These are phyloP conservation scores for Macrostomum lignano DNA, from an alignment of 1,140 invertebrate genomes.

Conservation along the genomic window DNA sequence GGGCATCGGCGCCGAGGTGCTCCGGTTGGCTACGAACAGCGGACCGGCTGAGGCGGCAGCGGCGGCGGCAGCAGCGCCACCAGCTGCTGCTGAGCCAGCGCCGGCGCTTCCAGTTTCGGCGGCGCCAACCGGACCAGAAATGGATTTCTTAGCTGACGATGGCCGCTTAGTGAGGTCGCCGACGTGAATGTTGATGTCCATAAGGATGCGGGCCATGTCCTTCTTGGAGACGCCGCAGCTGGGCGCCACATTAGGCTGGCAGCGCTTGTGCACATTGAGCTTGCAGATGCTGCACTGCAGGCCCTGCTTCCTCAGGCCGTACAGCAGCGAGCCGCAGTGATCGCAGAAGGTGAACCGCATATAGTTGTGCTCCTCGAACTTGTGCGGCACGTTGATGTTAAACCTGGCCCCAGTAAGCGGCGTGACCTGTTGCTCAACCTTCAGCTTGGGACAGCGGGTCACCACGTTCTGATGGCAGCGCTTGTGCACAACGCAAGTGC, in stretches of 20 bases:
- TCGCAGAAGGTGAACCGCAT: conserved; percentile 95
- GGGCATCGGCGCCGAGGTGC: no score
- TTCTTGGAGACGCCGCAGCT: conserved; percentile 95
- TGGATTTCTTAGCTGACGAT: no score
- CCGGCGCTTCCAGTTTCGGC: no score
- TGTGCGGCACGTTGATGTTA: conserved; percentile 88
- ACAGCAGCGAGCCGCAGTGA: conserved; percentile 81
- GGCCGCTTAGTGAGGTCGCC: no score
- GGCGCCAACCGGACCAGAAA: no score
- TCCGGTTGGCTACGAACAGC: no score
- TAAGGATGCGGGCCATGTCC: no score
- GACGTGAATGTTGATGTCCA: no score
- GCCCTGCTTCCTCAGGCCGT: conserved; percentile 79
- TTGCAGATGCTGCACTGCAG: conserved; percentile 58
- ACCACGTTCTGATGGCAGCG: conserved; percentile 63
- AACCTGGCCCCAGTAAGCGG: conserved; percentile 38
- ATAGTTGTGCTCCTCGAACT: conserved; percentile 55
- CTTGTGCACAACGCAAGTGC: conserved; percentile 76
- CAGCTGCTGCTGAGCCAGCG: no score
- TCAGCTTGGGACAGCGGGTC: conserved; percentile 75
- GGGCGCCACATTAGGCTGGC: conserved; percentile 92
- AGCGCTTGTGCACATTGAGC: conserved; percentile 92
- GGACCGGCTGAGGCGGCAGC: no score
- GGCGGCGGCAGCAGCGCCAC: no score
- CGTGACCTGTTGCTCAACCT: no score